phyloP scores from a whole-genome alignment of 2,888 invertebrate genomes.

The Tineola bisselliella region DNA sequence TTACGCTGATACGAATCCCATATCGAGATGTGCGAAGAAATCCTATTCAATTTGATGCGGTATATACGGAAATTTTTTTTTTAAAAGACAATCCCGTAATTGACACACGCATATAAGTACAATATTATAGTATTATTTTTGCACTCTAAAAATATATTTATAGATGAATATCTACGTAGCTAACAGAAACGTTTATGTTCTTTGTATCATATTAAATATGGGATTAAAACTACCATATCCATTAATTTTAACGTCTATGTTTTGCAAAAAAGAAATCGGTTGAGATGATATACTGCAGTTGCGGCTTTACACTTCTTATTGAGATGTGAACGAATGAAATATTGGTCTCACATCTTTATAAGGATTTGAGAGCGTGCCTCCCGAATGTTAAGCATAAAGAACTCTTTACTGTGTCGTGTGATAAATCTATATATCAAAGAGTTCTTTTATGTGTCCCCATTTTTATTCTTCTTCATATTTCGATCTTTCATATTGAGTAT shows the following conservation, averaged over 20 bases:
- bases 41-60: not conserved
- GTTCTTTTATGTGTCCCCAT: not conserved
- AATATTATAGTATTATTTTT: too few species aligned
- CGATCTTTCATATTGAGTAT: too few species aligned
- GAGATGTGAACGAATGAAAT: constrained; percentile 48
- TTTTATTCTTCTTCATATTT: not conserved
- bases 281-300: constrained; percentile 33
- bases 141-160: too few species aligned
- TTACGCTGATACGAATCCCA: not conserved
- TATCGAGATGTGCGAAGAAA: not conserved
- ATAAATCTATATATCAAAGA: constrained; percentile 6
- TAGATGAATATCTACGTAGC: too few species aligned
- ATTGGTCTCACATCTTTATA: constrained; percentile 25
- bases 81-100: too few species aligned
- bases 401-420: not conserved
- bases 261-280: constrained; percentile 14
- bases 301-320: constrained; percentile 32
- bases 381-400: constrained; percentile 7
- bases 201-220: not conserved
- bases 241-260: not conserved
- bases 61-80: not conserved
- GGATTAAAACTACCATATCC: not conserved
- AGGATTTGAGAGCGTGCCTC: constrained; percentile 11
- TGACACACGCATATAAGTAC: too few species aligned
- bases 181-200: too few species aligned